Base-by-base conservation (phyloP, 2,888 invertebrate species). In the Charanyca ferruginea region DNA sequence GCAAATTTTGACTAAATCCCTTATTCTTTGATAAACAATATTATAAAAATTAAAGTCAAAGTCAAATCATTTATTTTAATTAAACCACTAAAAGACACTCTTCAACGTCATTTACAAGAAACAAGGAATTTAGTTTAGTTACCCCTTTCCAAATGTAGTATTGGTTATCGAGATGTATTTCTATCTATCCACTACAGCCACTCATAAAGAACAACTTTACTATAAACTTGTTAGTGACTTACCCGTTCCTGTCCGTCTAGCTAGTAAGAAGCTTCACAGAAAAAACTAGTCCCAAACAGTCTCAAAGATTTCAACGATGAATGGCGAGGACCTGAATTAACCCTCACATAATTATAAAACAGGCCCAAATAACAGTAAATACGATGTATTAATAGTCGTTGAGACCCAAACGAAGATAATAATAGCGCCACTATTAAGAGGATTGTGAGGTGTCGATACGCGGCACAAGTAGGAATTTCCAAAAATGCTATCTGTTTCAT, bases 321-420 rank as follows among this genome's bases (percentile, higher is more conserved):
- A 79, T 75, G 79, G 69, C 80, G 62, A 45, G 8, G 35, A 67
- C 58, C 53, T 66, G 61, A 72, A 77, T 77, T 67, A 67, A 75
- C 61, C 60, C 49, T 53, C 51, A 41, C 45, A 48, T 80, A 77
- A 73, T 73, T 69, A 83, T 76, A 77, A 76, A 83, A 83, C 78
- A 60, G 64, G 73, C 49, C 59, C 42, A 60, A 62, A 58, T 83
- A 83, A 80, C 81, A 60, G 83, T 80, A 83, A 73, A 77, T 35
- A 77, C 41, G 1, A 16, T 42, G 45, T 83, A 80, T 77, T 81
- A 61, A 77, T 74, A 77, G 81, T 57, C 47, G 51, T 42, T n/a
- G 42, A 32, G 41, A 23, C 22, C 66, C 51, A 69, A 82, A 79
- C 23, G 47, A 45, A 59, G 64, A 49, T 68, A 72, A 77, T 77